Base-by-base conservation (phyloP, 2,888 invertebrate genomes). In the Oscheius sp. region DNA sequence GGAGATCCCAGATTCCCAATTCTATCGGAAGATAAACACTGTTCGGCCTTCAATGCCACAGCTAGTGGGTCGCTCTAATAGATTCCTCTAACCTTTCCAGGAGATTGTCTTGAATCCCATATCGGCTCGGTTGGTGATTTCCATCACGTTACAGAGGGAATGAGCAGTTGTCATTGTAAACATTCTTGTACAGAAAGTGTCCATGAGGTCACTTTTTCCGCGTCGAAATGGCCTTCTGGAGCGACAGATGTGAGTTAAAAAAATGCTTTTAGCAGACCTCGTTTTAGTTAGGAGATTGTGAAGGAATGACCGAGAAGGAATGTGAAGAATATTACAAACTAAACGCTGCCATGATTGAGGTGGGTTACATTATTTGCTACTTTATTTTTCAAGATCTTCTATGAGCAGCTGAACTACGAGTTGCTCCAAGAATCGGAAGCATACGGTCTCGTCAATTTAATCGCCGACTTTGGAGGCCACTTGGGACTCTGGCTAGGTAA, bases 401-500 rank as follows among this genome's bases (percentile, higher is more conserved):
- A 77, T 59, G 79, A 79, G 66, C 79, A 79, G 68, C 71, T 79
- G 44, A 79, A 79, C 70, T 79, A 79, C 63, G 77, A 79, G 68
- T 57, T 79, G 33, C 68, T 79, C 26, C 77, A 77, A 71, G 79
- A 79, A 62, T 75, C 75, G 8, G 77, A 79, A 44, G 79, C 79
- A 0, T 79, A 79, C 44, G 79, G 77, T 45, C 63, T 77, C 12
- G 80, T 80, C 32, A 80, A 80, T 32, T 67, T 80, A 8, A 75
- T 80, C 47, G 80, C 80, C 61, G 80, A 80, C 70, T 80, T 80
- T 64, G 80, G 80, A 51, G 78, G 80, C 30, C 80, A 80, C 68
- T 71, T 80, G 12, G 80, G 80, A 14, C 65, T 80, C 8, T 80
- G 80, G 80, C 75, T 78, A 68, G 80, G 80, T 77, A 12, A 50